These are phyloP conservation scores for Stenodema calcarata DNA, from an alignment of 2,888 invertebrate genomes.

Conservation along the genomic window DNA sequence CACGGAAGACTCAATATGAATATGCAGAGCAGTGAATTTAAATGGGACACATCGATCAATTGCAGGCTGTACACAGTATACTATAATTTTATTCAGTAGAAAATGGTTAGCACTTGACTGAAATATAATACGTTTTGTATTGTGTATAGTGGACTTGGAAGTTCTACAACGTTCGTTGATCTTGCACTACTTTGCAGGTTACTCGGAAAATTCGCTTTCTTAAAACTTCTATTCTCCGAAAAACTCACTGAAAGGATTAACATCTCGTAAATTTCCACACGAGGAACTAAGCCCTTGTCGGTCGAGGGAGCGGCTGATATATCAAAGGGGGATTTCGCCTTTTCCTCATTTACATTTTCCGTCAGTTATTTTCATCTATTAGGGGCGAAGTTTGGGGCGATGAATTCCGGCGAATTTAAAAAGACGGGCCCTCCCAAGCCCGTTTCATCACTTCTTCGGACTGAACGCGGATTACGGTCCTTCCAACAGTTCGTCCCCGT, in stretches of 20 bases:
- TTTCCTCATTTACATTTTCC: background rate
- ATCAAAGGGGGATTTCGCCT: background rate
- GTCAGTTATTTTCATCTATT: conserved; percentile 5
- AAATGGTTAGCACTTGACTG: too few species aligned
- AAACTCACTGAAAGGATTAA: background rate
- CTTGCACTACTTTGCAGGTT: too few species aligned
- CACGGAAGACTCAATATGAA: too few species aligned
- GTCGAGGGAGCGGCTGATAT: background rate
- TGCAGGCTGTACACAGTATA: too few species aligned
- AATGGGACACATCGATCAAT: too few species aligned
- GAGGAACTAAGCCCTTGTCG: background rate
- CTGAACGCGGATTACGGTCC: background rate
- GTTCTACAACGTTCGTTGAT: too few species aligned
- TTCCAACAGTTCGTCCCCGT: background rate
- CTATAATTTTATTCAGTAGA: too few species aligned
- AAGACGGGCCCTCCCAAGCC: background rate
- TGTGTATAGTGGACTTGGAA: too few species aligned
- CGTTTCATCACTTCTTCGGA: background rate
- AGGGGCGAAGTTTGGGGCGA: background rate
- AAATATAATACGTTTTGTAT: too few species aligned
- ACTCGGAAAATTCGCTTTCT: too few species aligned
- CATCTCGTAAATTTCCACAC: background rate
- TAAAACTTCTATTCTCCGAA: background rate
- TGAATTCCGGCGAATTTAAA: background rate
- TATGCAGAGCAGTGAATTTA: too few species aligned